Conservation (phyloP, 2,113 vertebrate genomes). For the Dascyllus trimaculatus region DNA sequence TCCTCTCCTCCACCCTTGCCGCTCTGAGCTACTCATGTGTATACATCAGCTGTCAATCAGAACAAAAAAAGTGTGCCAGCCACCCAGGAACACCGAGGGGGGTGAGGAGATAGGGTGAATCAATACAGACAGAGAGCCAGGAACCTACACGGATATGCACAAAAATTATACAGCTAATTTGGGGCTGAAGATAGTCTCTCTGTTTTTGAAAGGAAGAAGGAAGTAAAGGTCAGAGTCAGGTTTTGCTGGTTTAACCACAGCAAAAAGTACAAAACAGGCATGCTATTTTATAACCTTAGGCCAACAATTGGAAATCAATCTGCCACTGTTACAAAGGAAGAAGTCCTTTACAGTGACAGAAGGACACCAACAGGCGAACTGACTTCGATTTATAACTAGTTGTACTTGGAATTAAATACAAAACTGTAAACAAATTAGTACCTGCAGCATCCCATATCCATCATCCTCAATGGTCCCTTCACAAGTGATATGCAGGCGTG, state of each 20-base stretch:
- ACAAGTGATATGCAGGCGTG: constrained; percentile 91
- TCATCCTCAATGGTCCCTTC: constrained; percentile 95
- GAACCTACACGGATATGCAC: constrained; percentile 16
- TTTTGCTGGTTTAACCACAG: constrained; percentile 13
- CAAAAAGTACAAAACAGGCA: too few species aligned
- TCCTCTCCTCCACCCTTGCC: constrained; percentile 52
- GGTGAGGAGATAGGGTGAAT: constrained; percentile 25
- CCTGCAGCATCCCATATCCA: constrained; percentile 97
- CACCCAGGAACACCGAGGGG: constrained; percentile 65
- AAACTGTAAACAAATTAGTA: constrained; percentile 61
- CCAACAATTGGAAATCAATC: background rate
- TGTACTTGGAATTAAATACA: background rate
- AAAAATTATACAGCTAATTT: constrained; percentile 7
- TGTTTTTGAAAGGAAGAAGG: constrained; percentile 10
- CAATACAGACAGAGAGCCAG: constrained; percentile 34
- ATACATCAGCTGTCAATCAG: constrained; percentile 87
- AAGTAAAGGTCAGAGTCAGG: background rate
- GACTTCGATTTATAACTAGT: background rate
- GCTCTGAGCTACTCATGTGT: constrained; percentile 83
- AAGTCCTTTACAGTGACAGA: background rate
- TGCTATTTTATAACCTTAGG: too few species aligned
- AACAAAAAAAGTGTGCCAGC: constrained; percentile 64
- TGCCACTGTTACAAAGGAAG: background rate
- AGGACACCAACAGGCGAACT: background rate
- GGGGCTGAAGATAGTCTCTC: background rate